These are phyloP conservation scores for Speoplatyrhinus poulsoni DNA, from an alignment of 2,113 vertebrate genomes.

Conservation along the genomic window DNA sequence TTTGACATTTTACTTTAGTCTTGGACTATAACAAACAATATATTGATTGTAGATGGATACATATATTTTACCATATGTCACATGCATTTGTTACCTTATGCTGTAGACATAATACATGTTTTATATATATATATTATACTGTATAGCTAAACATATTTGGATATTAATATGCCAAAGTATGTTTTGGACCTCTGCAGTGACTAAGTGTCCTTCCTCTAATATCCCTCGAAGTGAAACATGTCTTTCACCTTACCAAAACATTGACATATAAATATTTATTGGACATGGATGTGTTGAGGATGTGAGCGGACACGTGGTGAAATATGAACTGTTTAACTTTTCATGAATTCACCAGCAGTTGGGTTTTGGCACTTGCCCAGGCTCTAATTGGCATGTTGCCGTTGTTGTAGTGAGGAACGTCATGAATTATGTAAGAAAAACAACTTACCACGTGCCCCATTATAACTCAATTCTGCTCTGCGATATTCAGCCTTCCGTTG, in stretches of 20 bases:
- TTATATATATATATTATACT: too few relatives aligned
- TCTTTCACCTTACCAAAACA: slow-evolving; percentile 53
- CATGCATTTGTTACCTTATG: too few relatives aligned
- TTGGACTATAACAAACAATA: too few relatives aligned
- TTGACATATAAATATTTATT: slow-evolving; percentile 67
- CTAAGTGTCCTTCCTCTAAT: slow-evolving; percentile 29
- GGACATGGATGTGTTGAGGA: slow-evolving; percentile 42
- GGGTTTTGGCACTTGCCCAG: slow-evolving; percentile 59
- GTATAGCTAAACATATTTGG: too few relatives aligned
- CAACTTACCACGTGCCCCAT: slow-evolving; percentile 64
- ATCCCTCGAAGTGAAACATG: slow-evolving; percentile 39
- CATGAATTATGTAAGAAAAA: slow-evolving; percentile 78
- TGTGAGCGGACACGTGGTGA: slow-evolving; percentile 38
- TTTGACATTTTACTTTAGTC: too few relatives aligned
- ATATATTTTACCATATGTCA: too few relatives aligned
- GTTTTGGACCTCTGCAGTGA: slow-evolving; percentile 21
- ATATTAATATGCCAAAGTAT: slow-evolving; percentile 15
- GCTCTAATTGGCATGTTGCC: slow-evolving; percentile 73
- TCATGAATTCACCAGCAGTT: slow-evolving; percentile 71
- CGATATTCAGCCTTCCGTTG: slow-evolving; percentile 48
- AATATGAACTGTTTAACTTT: slow-evolving; percentile 65
- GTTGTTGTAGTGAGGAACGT: slow-evolving; percentile 58
- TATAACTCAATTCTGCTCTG: slow-evolving; percentile 67
- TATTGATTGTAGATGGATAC: too few relatives aligned
- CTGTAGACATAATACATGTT: too few relatives aligned